phyloP scores from a whole-genome alignment of 2,888 invertebrate species.

The Oscheius myriophilus region DNA sequence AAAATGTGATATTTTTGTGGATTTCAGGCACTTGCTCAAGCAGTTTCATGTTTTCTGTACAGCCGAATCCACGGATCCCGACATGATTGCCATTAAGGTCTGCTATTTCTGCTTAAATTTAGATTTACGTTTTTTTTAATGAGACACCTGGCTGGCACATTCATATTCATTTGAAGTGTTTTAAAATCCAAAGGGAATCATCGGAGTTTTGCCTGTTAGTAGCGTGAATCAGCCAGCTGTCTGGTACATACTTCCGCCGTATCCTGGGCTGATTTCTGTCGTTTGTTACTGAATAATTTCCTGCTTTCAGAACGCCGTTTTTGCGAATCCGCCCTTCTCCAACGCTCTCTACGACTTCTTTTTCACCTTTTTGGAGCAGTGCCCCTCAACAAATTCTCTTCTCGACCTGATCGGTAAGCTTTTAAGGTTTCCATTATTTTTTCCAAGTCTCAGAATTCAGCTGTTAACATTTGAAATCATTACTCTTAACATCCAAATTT shows the following conservation, averaged over 20 bases:
- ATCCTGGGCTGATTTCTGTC: no score
- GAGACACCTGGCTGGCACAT: not conserved
- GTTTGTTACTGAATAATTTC: not conserved
- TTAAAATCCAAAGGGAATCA: no score
- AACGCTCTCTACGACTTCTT: conserved; percentile 44
- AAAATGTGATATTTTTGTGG: not conserved
- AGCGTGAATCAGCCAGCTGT: no score
- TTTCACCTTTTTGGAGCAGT: conserved; percentile 44
- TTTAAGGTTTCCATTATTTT: not conserved
- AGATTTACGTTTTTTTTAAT: not conserved
- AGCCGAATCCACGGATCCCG: conserved; percentile 36
- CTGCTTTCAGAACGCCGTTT: conserved; percentile 15
- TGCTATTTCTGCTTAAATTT: not conserved
- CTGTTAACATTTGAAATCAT: no score
- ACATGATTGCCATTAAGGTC: conserved; percentile 45
- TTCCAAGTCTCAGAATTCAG: conserved; percentile 3
- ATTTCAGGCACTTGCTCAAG: conserved; percentile 44
- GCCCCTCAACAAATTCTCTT: conserved; percentile 36
- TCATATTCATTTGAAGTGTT: no score
- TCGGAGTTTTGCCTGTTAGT: no score
- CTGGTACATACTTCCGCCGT: no score
- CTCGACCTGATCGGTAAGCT: conserved; percentile 17
- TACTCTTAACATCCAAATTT: no score
- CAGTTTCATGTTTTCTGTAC: conserved; percentile 56
- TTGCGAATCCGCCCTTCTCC: conserved; percentile 42